Conservation (phyloP, 2,888 invertebrate genomes). For the Gortyna flavago region DNA sequence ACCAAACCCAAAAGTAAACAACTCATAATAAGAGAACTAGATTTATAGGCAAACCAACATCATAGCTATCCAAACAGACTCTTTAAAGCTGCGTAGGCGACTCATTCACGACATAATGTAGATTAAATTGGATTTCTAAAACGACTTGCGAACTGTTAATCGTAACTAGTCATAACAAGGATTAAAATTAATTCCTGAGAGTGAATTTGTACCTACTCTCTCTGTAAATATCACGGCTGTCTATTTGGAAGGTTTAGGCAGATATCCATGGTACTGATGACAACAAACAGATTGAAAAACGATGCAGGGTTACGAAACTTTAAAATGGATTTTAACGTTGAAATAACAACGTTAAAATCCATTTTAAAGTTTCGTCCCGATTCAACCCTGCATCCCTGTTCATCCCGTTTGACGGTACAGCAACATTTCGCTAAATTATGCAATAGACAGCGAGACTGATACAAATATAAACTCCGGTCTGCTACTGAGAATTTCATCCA, state of each 20-base stretch:
- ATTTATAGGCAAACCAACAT: background rate
- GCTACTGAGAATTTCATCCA: too few relatives aligned
- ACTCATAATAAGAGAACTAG: background rate
- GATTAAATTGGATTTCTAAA: background rate
- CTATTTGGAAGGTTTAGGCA: background rate
- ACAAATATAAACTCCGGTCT: background rate
- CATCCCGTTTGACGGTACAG: background rate
- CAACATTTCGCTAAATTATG: background rate
- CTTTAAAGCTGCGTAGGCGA: slow-evolving; percentile 6
- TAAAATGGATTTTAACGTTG: too few relatives aligned
- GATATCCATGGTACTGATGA: background rate
- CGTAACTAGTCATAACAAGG: background rate
- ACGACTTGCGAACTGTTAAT: background rate
- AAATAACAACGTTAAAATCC: too few relatives aligned
- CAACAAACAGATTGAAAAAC: too few relatives aligned
- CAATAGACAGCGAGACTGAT: background rate
- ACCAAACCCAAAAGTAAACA: background rate
- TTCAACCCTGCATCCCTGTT: too few relatives aligned
- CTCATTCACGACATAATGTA: background rate
- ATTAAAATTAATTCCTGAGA: background rate
- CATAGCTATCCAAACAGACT: background rate
- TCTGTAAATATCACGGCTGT: background rate
- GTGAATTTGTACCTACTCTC: background rate
- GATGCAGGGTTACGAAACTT: too few relatives aligned
- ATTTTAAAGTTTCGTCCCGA: too few relatives aligned